Conservation (phyloP, 2,888 invertebrate species). For the Lymantria dispar region DNA sequence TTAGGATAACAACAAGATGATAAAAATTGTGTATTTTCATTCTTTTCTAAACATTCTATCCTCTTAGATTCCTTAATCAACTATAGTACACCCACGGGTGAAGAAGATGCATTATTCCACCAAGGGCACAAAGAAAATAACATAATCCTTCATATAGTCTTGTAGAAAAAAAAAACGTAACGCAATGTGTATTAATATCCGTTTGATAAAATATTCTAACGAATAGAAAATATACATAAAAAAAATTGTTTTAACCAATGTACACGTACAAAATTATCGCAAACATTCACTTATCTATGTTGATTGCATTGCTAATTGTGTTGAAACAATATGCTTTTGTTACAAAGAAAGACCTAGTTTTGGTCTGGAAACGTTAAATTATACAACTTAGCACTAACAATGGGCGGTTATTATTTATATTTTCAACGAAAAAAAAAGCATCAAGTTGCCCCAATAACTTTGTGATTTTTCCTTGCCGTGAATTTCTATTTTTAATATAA, state of each 20-base stretch:
- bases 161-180: background rate
- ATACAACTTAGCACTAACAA: slow-evolving; percentile 62
- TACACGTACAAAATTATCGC: slow-evolving; percentile 35
- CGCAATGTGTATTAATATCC: too few relatives aligned
- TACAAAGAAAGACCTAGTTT: slow-evolving; percentile 72
- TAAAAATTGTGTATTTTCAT: too few relatives aligned
- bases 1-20: too few relatives aligned
- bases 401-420: slow-evolving; percentile 48
- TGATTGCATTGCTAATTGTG: slow-evolving; percentile 73
- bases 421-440: slow-evolving; percentile 38
- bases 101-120: too few relatives aligned
- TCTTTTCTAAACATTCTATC: too few relatives aligned
- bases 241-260: slow-evolving; percentile 22
- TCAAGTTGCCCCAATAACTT: slow-evolving; percentile 20
- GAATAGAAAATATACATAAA: background rate
- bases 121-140: too few relatives aligned
- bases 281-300: slow-evolving; percentile 72
- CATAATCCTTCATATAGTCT: too few relatives aligned
- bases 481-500: slow-evolving; percentile 14
- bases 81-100: too few relatives aligned
- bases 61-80: too few relatives aligned
- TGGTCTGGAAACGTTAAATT: slow-evolving; percentile 67
- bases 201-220: slow-evolving; percentile 11
- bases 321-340: slow-evolving; percentile 79
- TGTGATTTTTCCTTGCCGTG: slow-evolving; percentile 22